A percentile compares a stretch with the other conserved stretches of the same genome.
Conservation (phyloP, 2,797 vertebrate genomes). For the Paedocypris micromegethes region DNA sequence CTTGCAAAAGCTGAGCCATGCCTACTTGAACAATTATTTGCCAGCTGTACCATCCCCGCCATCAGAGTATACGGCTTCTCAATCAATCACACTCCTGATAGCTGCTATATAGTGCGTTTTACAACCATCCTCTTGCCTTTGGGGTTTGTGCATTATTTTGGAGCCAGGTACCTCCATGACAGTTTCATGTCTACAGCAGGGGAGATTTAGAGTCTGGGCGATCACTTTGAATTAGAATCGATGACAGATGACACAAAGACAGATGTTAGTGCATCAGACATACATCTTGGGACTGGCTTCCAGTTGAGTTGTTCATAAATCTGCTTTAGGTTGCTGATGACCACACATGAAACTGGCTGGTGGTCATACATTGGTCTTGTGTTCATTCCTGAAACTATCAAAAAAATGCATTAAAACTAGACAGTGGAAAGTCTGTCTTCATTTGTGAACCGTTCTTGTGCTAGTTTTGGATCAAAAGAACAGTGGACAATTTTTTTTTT, state of each 20-base stretch:
- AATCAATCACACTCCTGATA: constrained; percentile 25
- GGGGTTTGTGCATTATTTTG: constrained; percentile 26
- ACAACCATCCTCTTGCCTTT: neutral
- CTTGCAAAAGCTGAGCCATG: constrained; percentile 13
- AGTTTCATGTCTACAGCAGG: constrained; percentile 18
- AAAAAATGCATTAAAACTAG: neutral
- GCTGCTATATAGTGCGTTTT: constrained; percentile 32
- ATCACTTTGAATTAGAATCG: constrained; percentile 15
- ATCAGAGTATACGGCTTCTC: constrained; percentile 13
- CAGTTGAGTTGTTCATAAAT: constrained; percentile 25
- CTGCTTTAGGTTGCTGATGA: constrained; percentile 6
- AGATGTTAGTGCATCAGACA: constrained; percentile 24
- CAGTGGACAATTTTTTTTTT: too few species aligned
- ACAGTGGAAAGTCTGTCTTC: too few species aligned
- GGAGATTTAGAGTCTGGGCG: constrained; percentile 18
- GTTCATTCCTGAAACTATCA: neutral
- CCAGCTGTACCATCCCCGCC: constrained; percentile 14
- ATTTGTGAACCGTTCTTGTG: too few species aligned
- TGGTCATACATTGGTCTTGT: neutral
- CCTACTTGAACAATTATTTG: constrained; percentile 35
- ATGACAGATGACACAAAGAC: constrained; percentile 36
- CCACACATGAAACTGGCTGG: constrained; percentile 13
- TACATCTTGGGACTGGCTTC: constrained; percentile 20
- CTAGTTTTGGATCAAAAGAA: too few species aligned
- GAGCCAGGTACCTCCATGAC: constrained; percentile 17